Evolutionary conservation across 2,888 invertebrate species (phyloP).

Genomic region (Sphinx pinastri): DNA sequence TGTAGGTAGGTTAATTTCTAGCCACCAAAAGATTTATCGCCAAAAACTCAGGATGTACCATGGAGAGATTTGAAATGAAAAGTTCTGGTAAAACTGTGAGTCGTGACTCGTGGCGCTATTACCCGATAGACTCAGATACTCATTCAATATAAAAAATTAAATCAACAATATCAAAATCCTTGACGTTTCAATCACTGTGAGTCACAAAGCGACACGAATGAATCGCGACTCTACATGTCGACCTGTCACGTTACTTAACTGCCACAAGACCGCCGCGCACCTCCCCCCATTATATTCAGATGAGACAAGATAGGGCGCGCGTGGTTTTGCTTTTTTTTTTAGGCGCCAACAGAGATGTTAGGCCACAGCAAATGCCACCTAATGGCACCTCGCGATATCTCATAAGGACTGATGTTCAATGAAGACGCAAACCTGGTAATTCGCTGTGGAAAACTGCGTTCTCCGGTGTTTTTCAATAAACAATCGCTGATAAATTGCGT

Average conservation of each 20-base stretch:
- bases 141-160: constrained; percentile 21
- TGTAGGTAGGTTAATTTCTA: too few relatives aligned
- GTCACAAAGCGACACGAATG: constrained; percentile 18
- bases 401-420: not conserved
- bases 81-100: too few relatives aligned
- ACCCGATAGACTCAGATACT: too few relatives aligned
- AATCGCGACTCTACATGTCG: constrained; percentile 31
- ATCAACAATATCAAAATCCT: constrained; percentile 32
- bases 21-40: too few relatives aligned
- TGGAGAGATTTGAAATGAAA: too few relatives aligned
- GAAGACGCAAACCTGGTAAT: too few relatives aligned
- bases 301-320: constrained; percentile 60
- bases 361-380: not conserved
- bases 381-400: constrained; percentile 4
- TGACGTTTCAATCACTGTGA: constrained; percentile 15
- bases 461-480: too few relatives aligned
- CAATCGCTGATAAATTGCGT: too few relatives aligned
- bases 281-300: constrained; percentile 79
- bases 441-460: too few relatives aligned
- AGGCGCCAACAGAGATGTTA: constrained; percentile 48
- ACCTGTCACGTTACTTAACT: constrained; percentile 50
- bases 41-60: too few relatives aligned
- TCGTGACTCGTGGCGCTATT: too few relatives aligned
- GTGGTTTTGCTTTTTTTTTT: constrained; percentile 43
- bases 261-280: constrained; percentile 62